A percentile compares a stretch with the other conserved stretches of the same genome.
Conservation (phyloP, 2,113 vertebrate genomes). For the Neopipo cinnamomea region DNA sequence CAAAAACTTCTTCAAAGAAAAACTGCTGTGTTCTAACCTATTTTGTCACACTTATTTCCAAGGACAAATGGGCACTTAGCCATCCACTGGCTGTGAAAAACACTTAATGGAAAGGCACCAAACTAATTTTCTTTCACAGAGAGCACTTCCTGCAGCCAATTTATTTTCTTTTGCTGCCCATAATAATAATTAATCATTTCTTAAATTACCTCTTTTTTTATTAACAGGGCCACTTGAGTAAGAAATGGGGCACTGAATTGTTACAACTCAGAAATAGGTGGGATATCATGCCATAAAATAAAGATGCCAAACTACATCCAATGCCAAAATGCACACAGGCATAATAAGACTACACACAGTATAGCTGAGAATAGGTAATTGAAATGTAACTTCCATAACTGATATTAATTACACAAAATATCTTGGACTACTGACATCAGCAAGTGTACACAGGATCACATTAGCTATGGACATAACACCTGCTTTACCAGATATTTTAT, state of each 20-base stretch:
- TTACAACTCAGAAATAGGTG: background rate
- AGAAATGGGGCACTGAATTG: background rate
- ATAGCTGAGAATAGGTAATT: background rate
- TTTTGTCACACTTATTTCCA: conserved; percentile 29
- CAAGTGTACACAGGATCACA: background rate
- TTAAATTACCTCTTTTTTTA: background rate
- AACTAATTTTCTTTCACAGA: conserved; percentile 7
- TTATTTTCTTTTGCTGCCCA: background rate
- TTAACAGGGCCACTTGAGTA: background rate
- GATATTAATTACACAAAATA: background rate
- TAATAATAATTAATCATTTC: background rate
- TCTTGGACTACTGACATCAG: background rate
- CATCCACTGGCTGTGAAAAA: conserved; percentile 5
- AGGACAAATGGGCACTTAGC: conserved; percentile 35
- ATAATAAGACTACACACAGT: background rate
- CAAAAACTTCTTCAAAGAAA: background rate
- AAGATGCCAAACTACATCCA: background rate
- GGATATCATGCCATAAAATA: background rate
- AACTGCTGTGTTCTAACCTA: conserved; percentile 1
- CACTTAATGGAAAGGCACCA: background rate
- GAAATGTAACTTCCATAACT: background rate
- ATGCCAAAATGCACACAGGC: background rate
- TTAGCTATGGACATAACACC: background rate
- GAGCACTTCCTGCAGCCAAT: background rate
- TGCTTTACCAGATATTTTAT: background rate